A percentile compares a stretch with the other conserved stretches of the same genome.
These are phyloP conservation scores for Hemibagrus wyckioides DNA, from an alignment of 2,113 vertebrate genomes.

Conservation along the genomic window DNA sequence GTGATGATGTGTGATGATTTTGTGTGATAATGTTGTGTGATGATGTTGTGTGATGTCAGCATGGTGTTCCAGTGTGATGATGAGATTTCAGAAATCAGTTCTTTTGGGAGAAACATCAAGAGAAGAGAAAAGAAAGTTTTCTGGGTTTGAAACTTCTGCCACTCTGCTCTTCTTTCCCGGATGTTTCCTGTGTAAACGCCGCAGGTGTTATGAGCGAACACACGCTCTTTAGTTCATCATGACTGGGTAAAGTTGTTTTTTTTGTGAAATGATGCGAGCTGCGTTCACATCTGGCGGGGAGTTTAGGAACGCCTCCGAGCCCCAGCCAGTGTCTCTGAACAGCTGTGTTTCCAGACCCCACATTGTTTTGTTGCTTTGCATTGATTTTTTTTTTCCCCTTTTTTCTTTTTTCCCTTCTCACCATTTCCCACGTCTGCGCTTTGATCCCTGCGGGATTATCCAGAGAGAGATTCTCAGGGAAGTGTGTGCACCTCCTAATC, in stretches of 20 bases:
- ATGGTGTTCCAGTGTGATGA: not conserved
- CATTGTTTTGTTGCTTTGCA: slow-evolving; percentile 48
- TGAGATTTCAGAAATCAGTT: not conserved
- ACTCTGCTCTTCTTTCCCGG: not conserved
- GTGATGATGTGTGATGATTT: not conserved
- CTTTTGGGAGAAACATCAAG: not conserved
- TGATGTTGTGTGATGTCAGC: not conserved
- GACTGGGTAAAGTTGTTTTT: slow-evolving; percentile 60
- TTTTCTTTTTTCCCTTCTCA: not conserved
- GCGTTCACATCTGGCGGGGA: slow-evolving; percentile 74
- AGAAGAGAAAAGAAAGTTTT: not conserved
- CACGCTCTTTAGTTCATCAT: slow-evolving; percentile 60
- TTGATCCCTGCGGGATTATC: slow-evolving; percentile 51
- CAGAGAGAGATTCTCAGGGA: slow-evolving; percentile 48
- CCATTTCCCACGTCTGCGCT: slow-evolving; percentile 44
- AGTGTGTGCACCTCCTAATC: slow-evolving; percentile 40
- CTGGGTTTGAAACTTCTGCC: not conserved
- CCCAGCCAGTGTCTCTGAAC: slow-evolving; percentile 57
- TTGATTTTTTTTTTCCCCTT: slow-evolving; percentile 37
- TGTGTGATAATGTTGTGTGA: not conserved
- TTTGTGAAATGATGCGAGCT: slow-evolving; percentile 65
- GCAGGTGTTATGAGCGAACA: slow-evolving; percentile 40
- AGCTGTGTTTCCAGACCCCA: slow-evolving; percentile 61
- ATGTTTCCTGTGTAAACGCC: slow-evolving; percentile 1
- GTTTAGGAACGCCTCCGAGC: slow-evolving; percentile 62